Percentiles rank a stretch among this genome's conserved stretches.
phyloP scores from a whole-genome alignment of 2,888 invertebrate genomes.

The Patella ulyssiponensis region DNA sequence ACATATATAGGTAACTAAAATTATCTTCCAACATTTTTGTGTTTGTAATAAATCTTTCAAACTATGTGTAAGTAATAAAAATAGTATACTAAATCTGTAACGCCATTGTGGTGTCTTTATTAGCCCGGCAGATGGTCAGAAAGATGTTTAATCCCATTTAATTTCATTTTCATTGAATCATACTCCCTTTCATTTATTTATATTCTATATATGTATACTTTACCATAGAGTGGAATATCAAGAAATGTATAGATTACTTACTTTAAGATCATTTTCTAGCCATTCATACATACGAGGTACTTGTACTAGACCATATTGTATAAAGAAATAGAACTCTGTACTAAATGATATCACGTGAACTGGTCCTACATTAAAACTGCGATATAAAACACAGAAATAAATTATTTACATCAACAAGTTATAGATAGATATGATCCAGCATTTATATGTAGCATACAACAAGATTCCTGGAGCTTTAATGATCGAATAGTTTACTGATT shows the following conservation, averaged over 20 bases:
- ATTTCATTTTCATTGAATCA: too few species aligned
- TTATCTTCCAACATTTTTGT: too few species aligned
- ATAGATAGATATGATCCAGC: not conserved
- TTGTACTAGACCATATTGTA: constrained; percentile 87
- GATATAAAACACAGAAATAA: constrained; percentile 24
- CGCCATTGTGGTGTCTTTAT: too few species aligned
- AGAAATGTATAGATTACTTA: constrained; percentile 43
- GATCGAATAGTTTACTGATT: not conserved
- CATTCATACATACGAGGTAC: constrained; percentile 77
- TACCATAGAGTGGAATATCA: too few species aligned
- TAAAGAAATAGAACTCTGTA: constrained; percentile 93
- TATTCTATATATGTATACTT: too few species aligned
- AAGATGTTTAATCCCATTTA: too few species aligned
- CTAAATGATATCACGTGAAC: constrained; percentile 86
- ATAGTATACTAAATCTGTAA: too few species aligned
- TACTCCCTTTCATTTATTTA: too few species aligned
- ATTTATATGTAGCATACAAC: constrained; percentile 10
- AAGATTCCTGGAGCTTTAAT: not conserved
- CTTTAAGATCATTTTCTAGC: constrained; percentile 86
- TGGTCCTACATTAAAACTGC: constrained; percentile 74
- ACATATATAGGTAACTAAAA: too few species aligned
- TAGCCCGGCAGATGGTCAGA: too few species aligned
- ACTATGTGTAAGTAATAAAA: too few species aligned
- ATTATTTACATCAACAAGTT: not conserved
- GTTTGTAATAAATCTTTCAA: too few species aligned